Percentiles rank a stretch among this genome's conserved stretches.
These are phyloP conservation scores for Zaprionus lachaisei DNA, from an alignment of 1,140 invertebrate species.

Conservation along the genomic window DNA sequence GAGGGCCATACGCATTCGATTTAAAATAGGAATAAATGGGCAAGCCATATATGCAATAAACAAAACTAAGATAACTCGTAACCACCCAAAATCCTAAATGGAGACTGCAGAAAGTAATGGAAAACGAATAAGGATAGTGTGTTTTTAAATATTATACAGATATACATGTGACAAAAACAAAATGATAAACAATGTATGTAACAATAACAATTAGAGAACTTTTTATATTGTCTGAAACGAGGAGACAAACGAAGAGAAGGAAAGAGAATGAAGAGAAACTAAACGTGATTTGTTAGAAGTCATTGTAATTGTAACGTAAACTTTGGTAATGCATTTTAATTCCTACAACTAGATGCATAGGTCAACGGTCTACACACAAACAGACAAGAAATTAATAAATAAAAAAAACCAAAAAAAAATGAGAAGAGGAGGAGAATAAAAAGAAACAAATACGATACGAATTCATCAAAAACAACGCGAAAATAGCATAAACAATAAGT, in stretches of 20 bases:
- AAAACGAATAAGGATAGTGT: conserved; percentile 63
- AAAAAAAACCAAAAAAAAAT: conserved; percentile 10
- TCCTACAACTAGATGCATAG: conserved; percentile 58
- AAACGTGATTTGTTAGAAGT: conserved; percentile 79
- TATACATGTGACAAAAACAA: conserved; percentile 15
- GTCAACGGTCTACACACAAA: conserved; percentile 15
- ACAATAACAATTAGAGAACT: conserved; percentile 60
- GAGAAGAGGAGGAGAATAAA: not conserved
- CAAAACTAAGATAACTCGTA: conserved; percentile 79
- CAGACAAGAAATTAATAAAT: conserved; percentile 12
- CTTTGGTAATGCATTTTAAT: conserved; percentile 80
- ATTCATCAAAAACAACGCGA: conserved; percentile 40
- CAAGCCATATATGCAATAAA: conserved; percentile 64
- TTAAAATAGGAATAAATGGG: conserved; percentile 49
- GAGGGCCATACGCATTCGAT: conserved; percentile 35
- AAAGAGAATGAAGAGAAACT: conserved; percentile 41
- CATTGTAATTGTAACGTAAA: conserved; percentile 59
- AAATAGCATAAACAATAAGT: conserved; percentile 78
- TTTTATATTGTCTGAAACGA: conserved; percentile 71
- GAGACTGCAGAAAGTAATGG: conserved; percentile 68
- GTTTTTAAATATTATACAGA: conserved; percentile 63
- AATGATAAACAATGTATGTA: conserved; percentile 56
- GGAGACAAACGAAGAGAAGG: conserved; percentile 59
- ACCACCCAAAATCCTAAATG: conserved; percentile 81
- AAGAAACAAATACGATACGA: conserved; percentile 37